phyloP scores from a whole-genome alignment of 2,888 invertebrate genomes.

The Drosophila koepferae region DNA sequence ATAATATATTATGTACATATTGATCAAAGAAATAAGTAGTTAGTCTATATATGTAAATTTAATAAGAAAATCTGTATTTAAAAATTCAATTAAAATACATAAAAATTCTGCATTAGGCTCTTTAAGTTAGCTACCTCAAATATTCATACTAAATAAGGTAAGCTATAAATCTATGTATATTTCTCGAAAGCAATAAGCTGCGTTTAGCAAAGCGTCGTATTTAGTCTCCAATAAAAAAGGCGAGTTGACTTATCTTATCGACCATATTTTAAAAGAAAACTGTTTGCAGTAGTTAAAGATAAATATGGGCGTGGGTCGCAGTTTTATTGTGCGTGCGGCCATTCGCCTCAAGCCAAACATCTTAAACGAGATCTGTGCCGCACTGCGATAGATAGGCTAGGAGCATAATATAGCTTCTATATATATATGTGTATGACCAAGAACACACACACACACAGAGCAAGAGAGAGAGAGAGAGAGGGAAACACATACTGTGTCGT shows the following conservation, averaged over 20 bases:
- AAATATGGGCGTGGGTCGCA: constrained; percentile 36
- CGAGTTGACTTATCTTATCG: constrained; percentile 33
- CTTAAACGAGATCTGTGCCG: constrained; percentile 70
- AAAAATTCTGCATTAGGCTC: no score
- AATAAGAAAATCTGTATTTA: no score
- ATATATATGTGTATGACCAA: constrained; percentile 7
- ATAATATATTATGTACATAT: no score
- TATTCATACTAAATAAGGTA: not conserved
- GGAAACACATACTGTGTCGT: constrained; percentile 18
- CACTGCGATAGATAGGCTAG: constrained; percentile 64
- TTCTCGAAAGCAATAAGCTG: not conserved
- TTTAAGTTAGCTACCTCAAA: not conserved
- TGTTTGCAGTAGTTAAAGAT: constrained; percentile 41
- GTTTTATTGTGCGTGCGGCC: constrained; percentile 52
- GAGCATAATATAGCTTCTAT: constrained; percentile 15
- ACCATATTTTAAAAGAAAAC: constrained; percentile 49
- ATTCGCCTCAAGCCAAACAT: constrained; percentile 70
- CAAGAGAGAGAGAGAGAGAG: constrained; percentile 13
- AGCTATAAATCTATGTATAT: not conserved
- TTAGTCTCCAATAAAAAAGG: not conserved
- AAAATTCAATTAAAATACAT: no score
- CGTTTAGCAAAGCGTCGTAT: constrained; percentile 6
- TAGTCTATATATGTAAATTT: no score
- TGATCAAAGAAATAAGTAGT: no score
- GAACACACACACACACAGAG: constrained; percentile 11